Evolutionary conservation across 2,797 vertebrate species (phyloP).

Genomic region (Danio tinwini): DNA sequence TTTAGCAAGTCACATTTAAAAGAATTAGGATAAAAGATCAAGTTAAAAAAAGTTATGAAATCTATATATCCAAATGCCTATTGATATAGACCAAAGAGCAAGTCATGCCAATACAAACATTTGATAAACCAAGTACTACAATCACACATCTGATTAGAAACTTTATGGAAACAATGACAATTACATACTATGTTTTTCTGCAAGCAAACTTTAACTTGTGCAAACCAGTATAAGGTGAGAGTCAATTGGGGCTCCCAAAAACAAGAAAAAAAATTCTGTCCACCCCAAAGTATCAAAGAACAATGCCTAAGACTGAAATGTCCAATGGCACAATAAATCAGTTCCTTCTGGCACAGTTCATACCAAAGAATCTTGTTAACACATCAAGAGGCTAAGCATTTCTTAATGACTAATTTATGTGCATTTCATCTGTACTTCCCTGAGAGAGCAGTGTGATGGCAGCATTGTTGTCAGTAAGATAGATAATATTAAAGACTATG

Average conservation of each 20-base stretch:
- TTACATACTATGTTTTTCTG: constrained; percentile 37
- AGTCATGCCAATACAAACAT: constrained; percentile 63
- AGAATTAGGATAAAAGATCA: constrained; percentile 49
- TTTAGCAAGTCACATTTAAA: constrained; percentile 55
- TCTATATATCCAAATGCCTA: constrained; percentile 66
- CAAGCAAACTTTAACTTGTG: constrained; percentile 53
- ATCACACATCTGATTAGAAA: constrained; percentile 26
- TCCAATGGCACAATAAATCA: constrained; percentile 14
- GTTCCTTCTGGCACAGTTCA: neutral
- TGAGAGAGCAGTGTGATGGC: constrained; percentile 59
- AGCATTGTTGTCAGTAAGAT: constrained; percentile 26
- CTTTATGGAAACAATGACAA: constrained; percentile 14
- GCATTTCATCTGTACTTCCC: constrained; percentile 55
- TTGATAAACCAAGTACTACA: constrained; percentile 44
- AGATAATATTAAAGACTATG: constrained; percentile 2
- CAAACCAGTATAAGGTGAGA: constrained; percentile 36
- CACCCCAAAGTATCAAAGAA: constrained; percentile 30
- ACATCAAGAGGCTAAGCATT: constrained; percentile 18
- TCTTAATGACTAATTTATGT: constrained; percentile 1
- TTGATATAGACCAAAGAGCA: constrained; percentile 51
- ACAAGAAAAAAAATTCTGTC: neutral
- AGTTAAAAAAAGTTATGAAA: constrained; percentile 39
- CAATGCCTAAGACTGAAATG: constrained; percentile 16
- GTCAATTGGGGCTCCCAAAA: neutral
- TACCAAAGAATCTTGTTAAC: constrained; percentile 9